Base-by-base conservation (phyloP, 2,113 vertebrate genomes). In the Dermatemys mawii region DNA sequence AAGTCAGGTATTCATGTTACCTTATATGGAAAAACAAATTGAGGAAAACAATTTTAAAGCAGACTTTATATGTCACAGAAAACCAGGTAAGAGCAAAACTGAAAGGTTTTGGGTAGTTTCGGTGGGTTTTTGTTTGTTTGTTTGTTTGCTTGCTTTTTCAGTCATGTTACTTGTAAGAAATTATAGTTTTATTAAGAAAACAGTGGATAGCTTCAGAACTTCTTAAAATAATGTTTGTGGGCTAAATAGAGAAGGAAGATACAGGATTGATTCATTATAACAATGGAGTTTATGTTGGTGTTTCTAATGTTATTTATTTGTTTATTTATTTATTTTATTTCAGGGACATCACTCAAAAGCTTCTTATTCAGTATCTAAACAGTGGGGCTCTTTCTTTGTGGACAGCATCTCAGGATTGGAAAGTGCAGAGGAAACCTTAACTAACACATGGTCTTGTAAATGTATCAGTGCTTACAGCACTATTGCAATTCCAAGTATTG, bases 351-450 rank as follows among this genome's bases (percentile, higher is more conserved):
- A 98, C 81, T 98, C 98, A 95, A 98, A 99, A 97, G 95, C 98
- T 63, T 98, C 98, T 48, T 98, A 98, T 12, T 98, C 96, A 8
- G 73, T 93, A 12, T 99, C 99, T 86, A 97, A 98, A 78, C 99
- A 99, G 95, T 99, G 99, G 99, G 99, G 99, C 81, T 99, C 99
- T 55, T 99, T 99, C 97, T 99, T 99, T 95, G 87, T 98, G 80
- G 99, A 99, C 81, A 96, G 96, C 8, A 85, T 98, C 79, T 96
- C 93, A 17, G 95, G 97, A 41, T 94, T 88, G 86, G 98, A 98
- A 94, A 98, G 96, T 11, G 98, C 98, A 57, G 98, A 98, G 89
- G 98, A 98, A 79, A 96, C 90, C 7, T 97, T 97, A 81, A 98
- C 98, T 93, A 96, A 97, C 87, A 99, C 99, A 0, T 99, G 99